Conservation (phyloP, 2,797 vertebrate species). For the Trachops cirrhosus region DNA sequence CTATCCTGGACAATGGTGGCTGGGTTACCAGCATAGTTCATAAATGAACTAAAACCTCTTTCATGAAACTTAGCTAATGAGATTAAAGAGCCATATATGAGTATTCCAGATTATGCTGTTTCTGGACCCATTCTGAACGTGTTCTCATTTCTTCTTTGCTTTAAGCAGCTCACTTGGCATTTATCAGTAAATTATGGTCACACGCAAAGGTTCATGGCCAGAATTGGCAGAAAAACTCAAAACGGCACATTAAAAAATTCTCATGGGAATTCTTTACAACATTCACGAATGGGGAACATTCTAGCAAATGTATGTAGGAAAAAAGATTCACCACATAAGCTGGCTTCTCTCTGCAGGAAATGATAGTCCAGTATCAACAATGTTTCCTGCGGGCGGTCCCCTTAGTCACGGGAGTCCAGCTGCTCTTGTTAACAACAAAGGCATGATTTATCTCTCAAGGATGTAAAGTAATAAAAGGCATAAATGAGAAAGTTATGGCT, state of each 20-base stretch:
- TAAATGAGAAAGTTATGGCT: conserved; percentile 16
- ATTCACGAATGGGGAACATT: background rate
- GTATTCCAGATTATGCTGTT: background rate
- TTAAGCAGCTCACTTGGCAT: background rate
- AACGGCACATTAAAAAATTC: background rate
- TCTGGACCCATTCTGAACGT: background rate
- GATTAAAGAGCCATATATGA: background rate
- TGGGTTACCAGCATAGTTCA: background rate
- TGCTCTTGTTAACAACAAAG: conserved; percentile 54
- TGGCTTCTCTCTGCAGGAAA: conserved; percentile 32
- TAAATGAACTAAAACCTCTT: background rate
- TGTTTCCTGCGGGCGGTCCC: conserved; percentile 50
- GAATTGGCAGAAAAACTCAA: background rate
- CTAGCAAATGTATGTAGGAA: conserved; percentile 1
- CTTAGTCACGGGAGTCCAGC: conserved; percentile 38
- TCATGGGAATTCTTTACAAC: background rate
- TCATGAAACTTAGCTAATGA: background rate
- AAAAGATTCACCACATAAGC: conserved; percentile 19
- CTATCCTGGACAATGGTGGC: background rate
- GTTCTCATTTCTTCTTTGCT: conserved; percentile 21
- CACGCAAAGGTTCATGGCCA: background rate
- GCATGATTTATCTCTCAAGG: conserved; percentile 53
- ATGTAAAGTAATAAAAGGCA: conserved; percentile 34
- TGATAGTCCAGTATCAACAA: conserved; percentile 30
- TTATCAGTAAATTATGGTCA: background rate